phyloP scores from a whole-genome alignment of 2,888 invertebrate genomes.

The Alitta virens region DNA sequence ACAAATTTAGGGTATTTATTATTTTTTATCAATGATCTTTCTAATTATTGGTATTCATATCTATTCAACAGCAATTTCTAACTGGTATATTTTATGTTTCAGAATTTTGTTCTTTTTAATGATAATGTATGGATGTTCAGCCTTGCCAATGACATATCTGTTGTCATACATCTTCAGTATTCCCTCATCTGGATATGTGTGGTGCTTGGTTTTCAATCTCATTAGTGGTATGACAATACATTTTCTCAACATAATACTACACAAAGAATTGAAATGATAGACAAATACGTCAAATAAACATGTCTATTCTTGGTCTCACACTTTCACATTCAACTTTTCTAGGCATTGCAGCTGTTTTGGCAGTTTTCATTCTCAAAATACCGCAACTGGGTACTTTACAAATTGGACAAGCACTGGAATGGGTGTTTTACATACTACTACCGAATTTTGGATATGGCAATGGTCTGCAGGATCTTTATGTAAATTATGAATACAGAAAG shows the following conservation, averaged over 20 bases:
- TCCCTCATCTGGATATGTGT: constrained; percentile 74
- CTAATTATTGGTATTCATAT: too few species aligned
- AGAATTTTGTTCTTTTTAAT: constrained; percentile 61
- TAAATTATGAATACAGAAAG: constrained; percentile 47
- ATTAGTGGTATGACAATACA: constrained; percentile 63
- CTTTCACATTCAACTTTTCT: too few species aligned
- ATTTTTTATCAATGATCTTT: too few species aligned
- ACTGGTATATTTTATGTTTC: not conserved
- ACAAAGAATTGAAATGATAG: too few species aligned
- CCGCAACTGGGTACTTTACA: constrained; percentile 64
- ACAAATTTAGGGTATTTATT: constrained; percentile 14
- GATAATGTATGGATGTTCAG: constrained; percentile 69
- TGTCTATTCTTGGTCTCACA: too few species aligned
- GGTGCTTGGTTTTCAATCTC: constrained; percentile 70
- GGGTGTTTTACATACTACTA: constrained; percentile 66
- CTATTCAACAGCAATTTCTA: too few species aligned
- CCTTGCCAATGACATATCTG: constrained; percentile 73
- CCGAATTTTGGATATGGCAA: constrained; percentile 68
- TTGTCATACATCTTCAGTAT: constrained; percentile 69
- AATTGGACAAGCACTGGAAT: constrained; percentile 65
- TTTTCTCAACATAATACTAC: too few species aligned
- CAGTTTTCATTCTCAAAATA: constrained; percentile 68
- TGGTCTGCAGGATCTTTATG: constrained; percentile 56
- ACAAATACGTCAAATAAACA: too few species aligned
- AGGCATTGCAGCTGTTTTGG: constrained; percentile 72